phyloP scores from a whole-genome alignment of 2,113 vertebrate genomes.

The Phalacrocorax aristotelis region DNA sequence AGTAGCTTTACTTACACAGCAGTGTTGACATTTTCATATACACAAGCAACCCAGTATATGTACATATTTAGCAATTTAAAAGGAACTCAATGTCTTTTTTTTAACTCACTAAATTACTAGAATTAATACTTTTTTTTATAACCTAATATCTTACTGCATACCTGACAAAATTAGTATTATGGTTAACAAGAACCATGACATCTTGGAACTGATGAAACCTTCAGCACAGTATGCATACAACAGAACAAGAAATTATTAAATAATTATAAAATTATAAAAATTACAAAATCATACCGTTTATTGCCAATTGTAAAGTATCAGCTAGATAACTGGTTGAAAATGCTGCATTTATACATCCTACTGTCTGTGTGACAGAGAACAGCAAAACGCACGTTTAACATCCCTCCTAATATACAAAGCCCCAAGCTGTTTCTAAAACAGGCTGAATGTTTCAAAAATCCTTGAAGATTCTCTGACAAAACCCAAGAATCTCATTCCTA shows the following conservation, averaged over 20 bases:
- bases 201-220: background rate
- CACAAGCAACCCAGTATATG: background rate
- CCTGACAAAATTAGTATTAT: background rate
- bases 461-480: background rate
- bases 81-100: background rate
- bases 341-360: background rate
- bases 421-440: background rate
- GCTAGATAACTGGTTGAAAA: background rate
- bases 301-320: background rate
- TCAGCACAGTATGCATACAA: background rate
- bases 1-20: background rate
- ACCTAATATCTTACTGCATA: background rate
- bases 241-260: background rate
- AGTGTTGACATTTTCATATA: background rate
- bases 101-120: background rate
- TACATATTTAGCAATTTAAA: background rate
- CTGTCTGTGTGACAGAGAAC: background rate
- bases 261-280: background rate
- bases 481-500: background rate
- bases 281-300: accelerated
- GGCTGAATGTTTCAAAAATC: background rate
- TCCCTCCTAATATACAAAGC: background rate
- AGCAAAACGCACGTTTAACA: background rate
- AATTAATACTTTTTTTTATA: background rate
- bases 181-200: background rate